Base-by-base conservation (phyloP, 2,888 invertebrate genomes). In the Eupithecia vulgata region DNA sequence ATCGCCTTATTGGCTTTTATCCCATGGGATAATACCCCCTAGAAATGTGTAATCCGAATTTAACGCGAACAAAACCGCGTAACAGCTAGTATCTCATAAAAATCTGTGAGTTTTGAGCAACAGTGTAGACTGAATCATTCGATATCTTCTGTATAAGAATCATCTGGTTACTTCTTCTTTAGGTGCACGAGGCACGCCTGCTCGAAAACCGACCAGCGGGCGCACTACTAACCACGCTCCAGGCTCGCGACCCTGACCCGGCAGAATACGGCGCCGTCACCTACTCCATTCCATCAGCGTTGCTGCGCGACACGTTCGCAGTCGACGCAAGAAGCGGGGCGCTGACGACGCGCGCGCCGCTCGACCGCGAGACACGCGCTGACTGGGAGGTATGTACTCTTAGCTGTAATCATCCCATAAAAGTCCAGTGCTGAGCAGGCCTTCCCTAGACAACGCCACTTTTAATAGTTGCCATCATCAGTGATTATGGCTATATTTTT, bases 201-300 rank as follows among this genome's bases (percentile, higher is more conserved):
- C 91, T 95, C 30, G 99, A 99, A 93, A 98, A 98, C 91, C 96
- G 96, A 83, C 94, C 65, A 96, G 68, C 95, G 97, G 59, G 98
- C 98, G 15, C 95, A 82, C 91, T 96, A 76, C 96, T 99, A 45
- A 96, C 97, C 48, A 96, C 95, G 89, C 96, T 98, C 5, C 95
- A 96, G 75, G 99, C 99, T 17, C 95, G 94, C 67, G 99, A 99
- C 88, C 95, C 96, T 57, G 98, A 99, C 91, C 96, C 96, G 78
- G 98, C 98, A 8, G 96, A 96, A 74, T 97, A 96, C 87, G 97
- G 97, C 5, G 88, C 92, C 57, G 90, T 99, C 21, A 95, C 95
- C 0, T 99, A 98, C 88, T 96, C 96, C 52, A 97, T 98, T 78
- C 96, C 96, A 68, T 97, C 98, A 0, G 96, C 96, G 73, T 91